These are phyloP conservation scores for Tachyglossus aculeatus DNA, from an alignment of 2,797 vertebrate genomes.

Conservation along the genomic window DNA sequence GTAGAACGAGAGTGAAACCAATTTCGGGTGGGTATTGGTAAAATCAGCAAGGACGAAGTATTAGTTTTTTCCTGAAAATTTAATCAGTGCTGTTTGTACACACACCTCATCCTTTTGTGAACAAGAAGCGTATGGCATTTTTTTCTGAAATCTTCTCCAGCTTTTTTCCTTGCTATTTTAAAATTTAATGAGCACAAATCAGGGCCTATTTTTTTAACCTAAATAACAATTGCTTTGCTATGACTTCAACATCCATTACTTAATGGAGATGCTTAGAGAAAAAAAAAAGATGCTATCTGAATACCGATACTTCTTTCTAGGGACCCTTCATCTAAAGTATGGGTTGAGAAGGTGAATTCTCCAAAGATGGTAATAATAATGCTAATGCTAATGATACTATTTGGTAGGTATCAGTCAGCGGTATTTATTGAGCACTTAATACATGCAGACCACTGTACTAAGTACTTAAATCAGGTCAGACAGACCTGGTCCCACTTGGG, in stretches of 20 bases:
- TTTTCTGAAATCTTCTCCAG: slow-evolving; percentile 38
- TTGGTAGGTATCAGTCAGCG: too few species aligned
- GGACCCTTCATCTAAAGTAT: slow-evolving; percentile 14
- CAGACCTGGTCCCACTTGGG: too few species aligned
- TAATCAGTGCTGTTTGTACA: slow-evolving; percentile 66
- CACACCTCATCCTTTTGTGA: slow-evolving; percentile 43
- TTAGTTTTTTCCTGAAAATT: slow-evolving; percentile 55
- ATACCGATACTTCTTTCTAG: slow-evolving; percentile 14
- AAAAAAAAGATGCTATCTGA: slow-evolving; percentile 8
- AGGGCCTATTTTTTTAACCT: slow-evolving; percentile 31
- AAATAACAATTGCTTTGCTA: slow-evolving; percentile 52
- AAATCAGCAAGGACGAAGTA: slow-evolving; percentile 41
- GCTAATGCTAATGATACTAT: too few species aligned
- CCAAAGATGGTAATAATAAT: not conserved
- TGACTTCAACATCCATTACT: slow-evolving; percentile 29
- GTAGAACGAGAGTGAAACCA: slow-evolving; percentile 8
- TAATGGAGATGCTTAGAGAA: slow-evolving; percentile 25
- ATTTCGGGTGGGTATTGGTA: slow-evolving; percentile 13
- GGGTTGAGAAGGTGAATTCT: slow-evolving; percentile 9
- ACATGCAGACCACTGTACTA: too few species aligned
- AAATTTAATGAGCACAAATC: slow-evolving; percentile 66
- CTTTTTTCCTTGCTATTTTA: slow-evolving; percentile 25
- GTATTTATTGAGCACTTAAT: too few species aligned
- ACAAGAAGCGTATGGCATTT: not conserved
- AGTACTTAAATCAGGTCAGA: too few species aligned